Base-by-base conservation (phyloP, 2,797 vertebrate species). In the Cottoperca gobio region DNA sequence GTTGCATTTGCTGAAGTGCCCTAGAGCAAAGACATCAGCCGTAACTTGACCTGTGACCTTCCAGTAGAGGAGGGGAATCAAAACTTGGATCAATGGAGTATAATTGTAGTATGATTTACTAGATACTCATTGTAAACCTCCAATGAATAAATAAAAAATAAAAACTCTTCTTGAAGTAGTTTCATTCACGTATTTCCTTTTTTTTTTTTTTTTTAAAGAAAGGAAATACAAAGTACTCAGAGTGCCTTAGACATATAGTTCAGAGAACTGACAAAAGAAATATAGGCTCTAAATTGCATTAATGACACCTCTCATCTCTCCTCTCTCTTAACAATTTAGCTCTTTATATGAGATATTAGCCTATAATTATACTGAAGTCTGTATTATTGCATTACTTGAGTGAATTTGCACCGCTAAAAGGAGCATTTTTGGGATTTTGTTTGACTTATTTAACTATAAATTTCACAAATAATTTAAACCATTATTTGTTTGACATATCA, bases 11-110 rank as follows among this genome's bases (percentile, higher is more conserved):
- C 0, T 39, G 11, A 33, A 13, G 21, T 33, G 7, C 43, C 19
- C 35, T n/a, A 24, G 10, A 70, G 24, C 45, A 76, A n/a, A 64
- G 17, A 17, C 14, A 42, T 26, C 37, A 40, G 39, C 5, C 39
- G 52, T 31, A 14, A 9, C 28, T 14, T 14, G 13, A 77, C 57
- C 63, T 55, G 40, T 70, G 57, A 76, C 57, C 45, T 70, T 7
- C 2, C 2, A 31, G 26, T 12, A 23, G 26, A 24, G 9, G 4
- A 24, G 24, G n/a, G 23, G 23, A 35, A 53, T 70, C 28, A 55
- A 57, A 58, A 42, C n/a, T 10, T 33, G 3, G 11, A 37, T 43
- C 2, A 12, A 8, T 6, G 10, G 35, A 21, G 45, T 40, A 19
- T 5, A 1, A 4, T 42, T 43, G 57, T 23, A 31, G 17, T 13